Percentiles rank a stretch among this genome's conserved stretches.
Evolutionary conservation across 2,113 vertebrate species (phyloP).

Genomic region (Cisticola juncidis): DNA sequence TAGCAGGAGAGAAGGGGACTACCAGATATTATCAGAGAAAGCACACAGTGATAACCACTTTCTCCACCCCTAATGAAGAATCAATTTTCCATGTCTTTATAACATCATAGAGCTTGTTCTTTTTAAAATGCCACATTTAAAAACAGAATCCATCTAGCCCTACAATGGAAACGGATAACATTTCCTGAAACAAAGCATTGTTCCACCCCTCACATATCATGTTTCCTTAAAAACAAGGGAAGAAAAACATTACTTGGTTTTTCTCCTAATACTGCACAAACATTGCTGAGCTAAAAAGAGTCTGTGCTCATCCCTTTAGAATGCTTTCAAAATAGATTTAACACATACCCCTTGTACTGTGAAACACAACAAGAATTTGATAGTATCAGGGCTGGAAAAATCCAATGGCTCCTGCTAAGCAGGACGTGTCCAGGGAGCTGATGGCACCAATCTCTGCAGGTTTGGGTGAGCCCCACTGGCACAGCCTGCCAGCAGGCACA

Average conservation of each 20-base stretch:
- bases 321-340: constrained; percentile 64
- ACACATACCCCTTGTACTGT: constrained; percentile 21
- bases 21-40: constrained; percentile 75
- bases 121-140: constrained; percentile 68
- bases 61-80: constrained; percentile 72
- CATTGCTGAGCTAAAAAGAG: constrained; percentile 61
- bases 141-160: constrained; percentile 60
- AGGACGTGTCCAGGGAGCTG: background rate
- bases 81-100: constrained; percentile 75
- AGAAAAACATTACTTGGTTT: constrained; percentile 71
- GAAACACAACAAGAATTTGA: constrained; percentile 59
- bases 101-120: constrained; percentile 63
- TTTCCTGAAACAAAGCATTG: constrained; percentile 71
- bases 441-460: background rate
- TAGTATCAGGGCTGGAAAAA: constrained; percentile 62
- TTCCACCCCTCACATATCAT: constrained; percentile 64
- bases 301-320: constrained; percentile 52
- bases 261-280: constrained; percentile 68
- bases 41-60: constrained; percentile 69
- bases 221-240: constrained; percentile 78
- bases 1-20: constrained; percentile 72
- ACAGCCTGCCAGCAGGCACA: background rate
- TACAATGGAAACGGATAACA: constrained; percentile 74
- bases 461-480: background rate
- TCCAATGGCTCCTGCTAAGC: background rate